Conservation (phyloP, 92 coral and sea anemone genomes). For the Epizoanthus scotinus region DNA sequence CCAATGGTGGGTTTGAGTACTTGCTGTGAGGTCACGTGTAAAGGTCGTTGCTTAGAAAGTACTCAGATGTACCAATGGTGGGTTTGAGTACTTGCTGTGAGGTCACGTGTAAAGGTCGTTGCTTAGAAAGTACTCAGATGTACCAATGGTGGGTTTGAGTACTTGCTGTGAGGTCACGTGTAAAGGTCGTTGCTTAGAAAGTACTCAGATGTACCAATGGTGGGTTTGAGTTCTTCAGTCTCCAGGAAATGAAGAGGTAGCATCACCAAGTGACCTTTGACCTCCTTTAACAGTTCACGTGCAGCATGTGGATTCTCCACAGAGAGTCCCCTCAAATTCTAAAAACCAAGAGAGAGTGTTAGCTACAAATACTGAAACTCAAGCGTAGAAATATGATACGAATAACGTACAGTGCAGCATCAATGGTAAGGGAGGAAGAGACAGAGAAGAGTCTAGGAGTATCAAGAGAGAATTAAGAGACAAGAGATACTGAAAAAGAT, state of each 20-base stretch:
- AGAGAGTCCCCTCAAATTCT: slow-evolving; percentile 57
- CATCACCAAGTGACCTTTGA: slow-evolving; percentile 89
- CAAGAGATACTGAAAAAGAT: not conserved
- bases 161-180: slow-evolving; percentile 60
- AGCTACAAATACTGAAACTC: not conserved
- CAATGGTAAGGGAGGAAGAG: not conserved
- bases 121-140: slow-evolving; percentile 62
- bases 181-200: slow-evolving; percentile 73
- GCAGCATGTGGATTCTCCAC: slow-evolving; percentile 54
- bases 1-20: not conserved
- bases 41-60: too few relatives aligned
- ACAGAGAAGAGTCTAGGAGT: not conserved
- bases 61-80: not conserved
- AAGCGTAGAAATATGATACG: not conserved
- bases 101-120: slow-evolving; percentile 43
- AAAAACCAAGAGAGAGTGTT: not conserved
- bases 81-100: not conserved
- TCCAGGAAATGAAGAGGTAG: slow-evolving; percentile 88
- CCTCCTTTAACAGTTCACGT: slow-evolving; percentile 60
- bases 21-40: not conserved
- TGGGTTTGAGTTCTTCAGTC: slow-evolving; percentile 82
- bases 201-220: slow-evolving; percentile 82
- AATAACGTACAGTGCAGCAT: not conserved
- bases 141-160: slow-evolving; percentile 77
- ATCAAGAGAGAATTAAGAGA: too few relatives aligned